Evolutionary conservation across 1,140 invertebrate genomes (phyloP), one percentile per base, ranked within the genome.

Genomic region (Aplysia californica): DNA sequence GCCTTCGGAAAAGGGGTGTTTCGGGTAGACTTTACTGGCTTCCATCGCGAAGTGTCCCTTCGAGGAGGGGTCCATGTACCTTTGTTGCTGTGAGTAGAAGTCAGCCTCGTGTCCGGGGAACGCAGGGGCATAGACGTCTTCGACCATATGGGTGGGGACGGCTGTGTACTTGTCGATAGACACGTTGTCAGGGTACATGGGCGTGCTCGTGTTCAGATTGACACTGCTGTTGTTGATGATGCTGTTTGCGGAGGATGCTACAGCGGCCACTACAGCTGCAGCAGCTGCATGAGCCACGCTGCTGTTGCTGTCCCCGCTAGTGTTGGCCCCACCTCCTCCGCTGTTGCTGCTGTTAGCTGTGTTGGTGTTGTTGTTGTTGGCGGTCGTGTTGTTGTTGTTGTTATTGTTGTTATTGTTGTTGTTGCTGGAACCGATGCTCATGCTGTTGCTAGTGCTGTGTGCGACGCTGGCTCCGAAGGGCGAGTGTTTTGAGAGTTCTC

Each of bases 31-130:
- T 31, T 72, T 72, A 6, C 44, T 56, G 21, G 29, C 50, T 3
- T 70, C 68, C 68, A 70, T 70, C 2, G 68, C 1, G 38, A 70
- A 70, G 4, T 70, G 68, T 23, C 68, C 20, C 39, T 77, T 79
- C 6, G 56, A 33, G 18, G 68, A n/a, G 56, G 71, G 73, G 38
- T 81, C 80, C 55, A 81, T 44, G 64, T 77, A 81, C 15, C 80
- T 58, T 71, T 76, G 75, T 36, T 75, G 73, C 56, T 65, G 61
- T 6, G 39, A 1, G 73, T 82, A 82, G 67, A 78, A 79, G 31
- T 79, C 80, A 2, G 72, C 35, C 50, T 77, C 79, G 66, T 80
- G 78, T 36, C 70, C 41, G 20, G 77, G 56, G 65, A 74, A 66
- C 1, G 23, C 72, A 1, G 72, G 31, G 41, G 68, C 75, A 70